Base-by-base conservation (phyloP, 1,140 invertebrate genomes). In the Drosophila bocqueti region DNA sequence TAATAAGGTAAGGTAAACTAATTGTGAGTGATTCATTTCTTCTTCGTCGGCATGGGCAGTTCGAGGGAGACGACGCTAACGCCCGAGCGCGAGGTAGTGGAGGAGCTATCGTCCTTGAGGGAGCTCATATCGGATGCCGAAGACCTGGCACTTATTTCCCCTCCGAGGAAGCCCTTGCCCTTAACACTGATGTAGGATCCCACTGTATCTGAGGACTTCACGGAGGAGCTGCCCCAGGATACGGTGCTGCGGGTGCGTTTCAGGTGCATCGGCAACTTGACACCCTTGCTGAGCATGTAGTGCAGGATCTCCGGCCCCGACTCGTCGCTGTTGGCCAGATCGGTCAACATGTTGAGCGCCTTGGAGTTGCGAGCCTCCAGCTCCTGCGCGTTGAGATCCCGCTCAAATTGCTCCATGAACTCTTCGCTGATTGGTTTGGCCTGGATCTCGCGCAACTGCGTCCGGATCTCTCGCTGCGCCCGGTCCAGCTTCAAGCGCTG, bases 271-370 rank as follows among this genome's bases (percentile, higher is more conserved):
- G 92, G 92, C 79, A 93, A 43, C 49, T 91, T 84, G 7, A 93
- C 6, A 4, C 91, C 92, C 42, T 93, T 93, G 18, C 81, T 65
- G 15, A 91, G 57, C 38, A 93, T 64, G 29, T 62, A 71, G 34
- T 77, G 46, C 42, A 91, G 78, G 11, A 93, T 83, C 18, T 91
- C 63, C 60, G 92, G 62, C 13, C 86, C 79, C 79, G 83, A 71
- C 81, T 77, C 66, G 54, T 92, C 77, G 29, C 64, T 77, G 21
- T 74, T 75, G 26, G 91, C 80, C 62, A 94, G 83, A 50, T 94
- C 93, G 9, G 80, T 59, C 10, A 94, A 49, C 54, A 92, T 75
- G 47, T 93, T 92, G 4, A 94, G 57, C 1, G 86, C 92, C 62
- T 80, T 89, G 15, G 80, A 82, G 67, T 94, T 94, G 43, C 71